Evolutionary conservation across 1,140 invertebrate species (phyloP).

Genomic region (Hermatobates lingyangjiaoensis): DNA sequence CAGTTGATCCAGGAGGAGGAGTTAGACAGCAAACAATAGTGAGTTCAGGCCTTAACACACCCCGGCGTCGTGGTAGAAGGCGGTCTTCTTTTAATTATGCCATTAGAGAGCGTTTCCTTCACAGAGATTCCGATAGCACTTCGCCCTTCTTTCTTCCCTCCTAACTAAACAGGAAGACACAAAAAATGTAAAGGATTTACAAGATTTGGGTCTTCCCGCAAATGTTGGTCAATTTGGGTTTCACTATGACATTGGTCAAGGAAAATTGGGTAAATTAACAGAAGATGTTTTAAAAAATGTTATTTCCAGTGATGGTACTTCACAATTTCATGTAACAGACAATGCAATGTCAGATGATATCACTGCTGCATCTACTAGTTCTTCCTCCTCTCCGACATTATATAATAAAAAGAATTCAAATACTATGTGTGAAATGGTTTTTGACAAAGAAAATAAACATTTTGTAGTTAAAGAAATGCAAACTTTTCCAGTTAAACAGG

Average conservation of each 20-base stretch:
- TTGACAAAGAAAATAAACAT: slow-evolving; percentile 2
- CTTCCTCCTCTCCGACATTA: background rate
- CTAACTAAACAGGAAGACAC: slow-evolving; percentile 16
- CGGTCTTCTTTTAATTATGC: slow-evolving; percentile 8
- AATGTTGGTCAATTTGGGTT: slow-evolving; percentile 33
- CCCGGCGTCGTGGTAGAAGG: slow-evolving; percentile 11
- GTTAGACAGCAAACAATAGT: background rate
- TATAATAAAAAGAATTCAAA: background rate
- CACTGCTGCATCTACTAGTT: background rate
- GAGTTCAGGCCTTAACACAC: slow-evolving; percentile 1
- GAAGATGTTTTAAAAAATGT: slow-evolving; percentile 31
- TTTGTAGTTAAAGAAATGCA: slow-evolving; percentile 15
- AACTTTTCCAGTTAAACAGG: slow-evolving; percentile 2
- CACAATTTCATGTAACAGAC: slow-evolving; percentile 32
- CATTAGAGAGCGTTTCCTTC: slow-evolving; percentile 5
- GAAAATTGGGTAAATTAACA: slow-evolving; percentile 32
- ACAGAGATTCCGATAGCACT: background rate
- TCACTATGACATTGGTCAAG: slow-evolving; percentile 32
- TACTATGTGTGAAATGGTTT: background rate
- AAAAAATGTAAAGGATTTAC: slow-evolving; percentile 23
- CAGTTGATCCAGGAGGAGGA: too few relatives aligned
- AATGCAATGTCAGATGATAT: slow-evolving; percentile 10
- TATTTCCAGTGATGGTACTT: slow-evolving; percentile 31
- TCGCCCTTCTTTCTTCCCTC: slow-evolving; percentile 17
- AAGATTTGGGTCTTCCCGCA: slow-evolving; percentile 30